Evolutionary conservation across 2,888 invertebrate genomes (phyloP).

Genomic region (Mythimna loreyi): DNA sequence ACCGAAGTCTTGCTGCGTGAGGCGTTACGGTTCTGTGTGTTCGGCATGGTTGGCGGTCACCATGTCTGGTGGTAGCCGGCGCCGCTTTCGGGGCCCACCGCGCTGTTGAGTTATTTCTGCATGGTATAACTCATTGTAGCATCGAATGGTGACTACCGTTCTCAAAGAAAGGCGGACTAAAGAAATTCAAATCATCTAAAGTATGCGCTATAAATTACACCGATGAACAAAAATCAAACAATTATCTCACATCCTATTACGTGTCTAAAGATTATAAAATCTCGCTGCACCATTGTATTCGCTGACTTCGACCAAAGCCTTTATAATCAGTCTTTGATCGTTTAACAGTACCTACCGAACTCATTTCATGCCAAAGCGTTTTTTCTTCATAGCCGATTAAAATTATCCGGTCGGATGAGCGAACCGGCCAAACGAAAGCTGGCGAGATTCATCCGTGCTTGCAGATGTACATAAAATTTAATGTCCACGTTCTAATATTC

Average conservation of each 20-base stretch:
- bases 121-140: too few relatives aligned
- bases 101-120: too few relatives aligned
- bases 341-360: conserved; percentile 80
- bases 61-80: too few relatives aligned
- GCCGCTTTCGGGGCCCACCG: too few relatives aligned
- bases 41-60: too few relatives aligned
- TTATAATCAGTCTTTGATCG: conserved; percentile 79
- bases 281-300: conserved; percentile 51
- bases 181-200: background rate
- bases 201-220: background rate
- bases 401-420: conserved; percentile 79
- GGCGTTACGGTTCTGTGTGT: too few relatives aligned
- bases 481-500: conserved; percentile 74
- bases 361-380: conserved; percentile 80
- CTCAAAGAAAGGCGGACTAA: too few relatives aligned
- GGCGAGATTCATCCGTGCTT: conserved; percentile 53
- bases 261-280: conserved; percentile 38
- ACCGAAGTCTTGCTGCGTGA: too few relatives aligned
- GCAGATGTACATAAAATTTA: conserved; percentile 66
- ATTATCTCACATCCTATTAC: conserved; percentile 4
- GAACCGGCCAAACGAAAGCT: conserved; percentile 74
- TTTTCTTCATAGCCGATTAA: conserved; percentile 83
- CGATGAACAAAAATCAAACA: background rate
- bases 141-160: background rate
- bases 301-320: conserved; percentile 69